Percentiles rank a stretch among this genome's conserved stretches.
Evolutionary conservation across 2,113 vertebrate species (phyloP).

Genomic region (human (Homo sapiens)): DNA sequence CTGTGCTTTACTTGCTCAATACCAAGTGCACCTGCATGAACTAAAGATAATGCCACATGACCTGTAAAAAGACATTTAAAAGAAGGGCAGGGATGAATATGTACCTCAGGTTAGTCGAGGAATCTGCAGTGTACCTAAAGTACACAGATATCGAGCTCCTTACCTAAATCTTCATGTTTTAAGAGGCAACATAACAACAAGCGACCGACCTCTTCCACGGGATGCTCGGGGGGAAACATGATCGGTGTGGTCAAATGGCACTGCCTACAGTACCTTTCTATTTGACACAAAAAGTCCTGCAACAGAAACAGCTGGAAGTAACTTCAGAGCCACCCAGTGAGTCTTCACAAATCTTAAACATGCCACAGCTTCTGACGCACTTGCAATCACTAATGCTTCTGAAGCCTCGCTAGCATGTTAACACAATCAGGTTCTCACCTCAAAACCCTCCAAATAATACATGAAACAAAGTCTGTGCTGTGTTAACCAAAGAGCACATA

Average conservation of each 20-base stretch:
- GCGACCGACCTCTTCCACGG: conserved; percentile 98
- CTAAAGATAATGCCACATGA: conserved; percentile 94
- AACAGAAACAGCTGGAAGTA: conserved; percentile 22
- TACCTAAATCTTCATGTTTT: conserved; percentile 99
- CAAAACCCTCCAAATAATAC: background rate
- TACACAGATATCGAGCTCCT: background rate
- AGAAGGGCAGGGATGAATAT: background rate
- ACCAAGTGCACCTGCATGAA: conserved; percentile 92
- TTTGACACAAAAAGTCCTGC: conserved; percentile 98
- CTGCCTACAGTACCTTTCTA: conserved; percentile 97
- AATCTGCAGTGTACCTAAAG: background rate
- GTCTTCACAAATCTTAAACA: background rate
- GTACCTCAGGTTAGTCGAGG: background rate
- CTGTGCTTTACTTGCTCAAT: conserved; percentile 96
- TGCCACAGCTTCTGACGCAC: background rate
- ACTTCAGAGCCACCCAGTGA: background rate
- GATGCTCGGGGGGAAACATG: conserved; percentile 96
- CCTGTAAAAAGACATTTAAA: conserved; percentile 82
- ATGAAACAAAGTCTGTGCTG: background rate
- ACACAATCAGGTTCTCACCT: background rate
- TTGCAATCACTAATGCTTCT: background rate
- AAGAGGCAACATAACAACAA: conserved; percentile 96
- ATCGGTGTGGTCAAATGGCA: conserved; percentile 97
- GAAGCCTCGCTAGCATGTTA: background rate
- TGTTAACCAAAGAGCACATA: background rate